A percentile compares a stretch with the other conserved stretches of the same genome.
These are phyloP conservation scores for Tipula vernalis DNA, from an alignment of 2,888 invertebrate species.

Conservation along the genomic window DNA sequence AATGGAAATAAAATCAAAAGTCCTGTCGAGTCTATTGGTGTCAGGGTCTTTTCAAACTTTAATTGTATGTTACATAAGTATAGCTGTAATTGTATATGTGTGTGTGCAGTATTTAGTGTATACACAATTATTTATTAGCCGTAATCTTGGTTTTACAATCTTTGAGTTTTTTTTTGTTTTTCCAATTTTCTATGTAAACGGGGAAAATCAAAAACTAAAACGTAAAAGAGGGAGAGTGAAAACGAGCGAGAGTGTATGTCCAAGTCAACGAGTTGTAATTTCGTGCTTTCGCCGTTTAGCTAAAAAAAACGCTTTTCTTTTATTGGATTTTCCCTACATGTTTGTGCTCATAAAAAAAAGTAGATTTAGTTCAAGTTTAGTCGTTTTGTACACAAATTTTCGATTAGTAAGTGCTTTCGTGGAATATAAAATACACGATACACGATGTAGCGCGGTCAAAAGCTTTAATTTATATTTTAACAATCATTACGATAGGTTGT, in stretches of 20 bases:
- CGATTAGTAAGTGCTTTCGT: background rate
- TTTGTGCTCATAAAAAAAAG: background rate
- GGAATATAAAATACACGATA: background rate
- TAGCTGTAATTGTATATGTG: background rate
- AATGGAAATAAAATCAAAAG: background rate
- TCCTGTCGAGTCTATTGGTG: slow-evolving; percentile 5
- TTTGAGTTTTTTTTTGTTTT: background rate
- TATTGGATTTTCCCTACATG: background rate
- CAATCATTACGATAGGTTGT: background rate
- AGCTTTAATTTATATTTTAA: background rate
- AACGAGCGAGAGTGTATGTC: background rate
- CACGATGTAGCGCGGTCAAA: background rate
- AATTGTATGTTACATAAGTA: background rate
- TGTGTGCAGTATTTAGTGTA: background rate
- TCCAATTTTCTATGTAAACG: background rate
- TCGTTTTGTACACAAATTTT: background rate
- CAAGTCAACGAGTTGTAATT: background rate
- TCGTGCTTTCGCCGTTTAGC: background rate
- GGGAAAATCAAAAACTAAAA: background rate
- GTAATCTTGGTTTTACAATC: background rate
- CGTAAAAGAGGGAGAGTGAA: background rate
- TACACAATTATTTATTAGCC: background rate
- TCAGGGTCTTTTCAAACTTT: slow-evolving; percentile 6
- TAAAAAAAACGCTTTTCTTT: background rate
- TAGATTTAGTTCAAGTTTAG: background rate